Base-by-base conservation (phyloP, 2,888 invertebrate species). In the Seira musarum region DNA sequence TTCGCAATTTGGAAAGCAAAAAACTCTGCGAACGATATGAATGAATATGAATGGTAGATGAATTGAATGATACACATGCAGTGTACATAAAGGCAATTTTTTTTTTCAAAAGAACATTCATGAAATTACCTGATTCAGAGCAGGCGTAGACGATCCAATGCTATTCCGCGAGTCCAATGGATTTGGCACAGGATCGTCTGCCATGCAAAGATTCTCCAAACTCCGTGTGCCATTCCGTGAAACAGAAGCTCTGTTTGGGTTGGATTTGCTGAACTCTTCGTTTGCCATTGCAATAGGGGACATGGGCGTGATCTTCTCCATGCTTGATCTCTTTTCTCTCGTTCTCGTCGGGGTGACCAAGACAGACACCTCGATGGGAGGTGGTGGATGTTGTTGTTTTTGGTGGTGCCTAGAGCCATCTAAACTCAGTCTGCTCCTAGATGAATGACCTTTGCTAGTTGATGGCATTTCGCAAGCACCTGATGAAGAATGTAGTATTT, bases 131-230 rank as follows among this genome's bases (percentile, higher is more conserved):
- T 85, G 82, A 66, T 85, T 84, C n/a, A 87, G 82, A 46, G 85
- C 84, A 68, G 87, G 87, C 63, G 87, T 87, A 5, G 86, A 86
- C 0, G 83, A 84, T 25, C 87, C 87, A 61, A 87, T 74, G 35
- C 66, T 82, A 21, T 76, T 72, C 25, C 73, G 71, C 0, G 77
- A 60, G 17, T 80, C 80, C 30, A 80, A 13, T 13, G 66, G 13
- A 46, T 22, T 74, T 5, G 40, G 30, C 8, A 6, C 67, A 19
- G 73, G 63, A 13, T 67, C 73, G 61, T 87, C 85, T 25, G 85
- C 82, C n/a, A 85, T 80, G 78, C 85, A 87, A 15, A 87, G 75
- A 76, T 87, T 85, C 72, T 87, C 87, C 57, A 87, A 81, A 63
- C 87, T 87, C 68, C 85, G 75, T 2, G 85, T 85, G 10, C 86